Conservation (phyloP, 2,888 invertebrate genomes). For the Brassicogethes aeneus region DNA sequence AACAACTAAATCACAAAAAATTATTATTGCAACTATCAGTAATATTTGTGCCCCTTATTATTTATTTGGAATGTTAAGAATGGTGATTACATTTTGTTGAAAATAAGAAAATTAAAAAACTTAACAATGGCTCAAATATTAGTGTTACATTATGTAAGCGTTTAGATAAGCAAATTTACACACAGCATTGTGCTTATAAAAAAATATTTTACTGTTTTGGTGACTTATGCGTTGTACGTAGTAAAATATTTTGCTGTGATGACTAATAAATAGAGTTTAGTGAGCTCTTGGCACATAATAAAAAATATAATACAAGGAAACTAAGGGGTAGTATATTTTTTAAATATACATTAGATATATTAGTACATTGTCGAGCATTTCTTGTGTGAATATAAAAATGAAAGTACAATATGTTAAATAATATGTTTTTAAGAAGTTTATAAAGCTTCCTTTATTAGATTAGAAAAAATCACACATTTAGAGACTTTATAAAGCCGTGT, state of each 20-base stretch:
- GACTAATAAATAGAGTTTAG: constrained; percentile 10
- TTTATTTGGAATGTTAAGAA: constrained; percentile 20
- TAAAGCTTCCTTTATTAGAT: too few species aligned
- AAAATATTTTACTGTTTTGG: background rate
- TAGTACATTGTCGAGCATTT: constrained; percentile 13
- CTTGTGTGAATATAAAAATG: background rate
- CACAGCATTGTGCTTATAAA: background rate
- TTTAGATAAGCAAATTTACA: constrained; percentile 2
- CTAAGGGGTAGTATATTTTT: constrained; percentile 10
- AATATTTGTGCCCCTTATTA: constrained; percentile 21
- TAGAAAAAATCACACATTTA: too few species aligned
- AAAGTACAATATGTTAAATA: background rate
- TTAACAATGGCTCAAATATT: constrained; percentile 8
- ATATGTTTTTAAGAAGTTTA: too few species aligned
- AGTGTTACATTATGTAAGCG: constrained; percentile 3
- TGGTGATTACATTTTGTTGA: constrained; percentile 7
- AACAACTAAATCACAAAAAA: constrained; percentile 22
- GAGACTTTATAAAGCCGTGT: too few species aligned
- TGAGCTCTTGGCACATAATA: constrained; percentile 22
- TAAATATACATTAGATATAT: constrained; percentile 11
- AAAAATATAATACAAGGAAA: constrained; percentile 11
- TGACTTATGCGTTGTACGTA: constrained; percentile 2
- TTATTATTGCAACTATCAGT: constrained; percentile 19
- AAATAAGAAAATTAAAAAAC: constrained; percentile 8
- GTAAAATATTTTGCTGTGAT: constrained; percentile 7